phyloP scores from a whole-genome alignment of 1,140 invertebrate species.

The Ips typographus region DNA sequence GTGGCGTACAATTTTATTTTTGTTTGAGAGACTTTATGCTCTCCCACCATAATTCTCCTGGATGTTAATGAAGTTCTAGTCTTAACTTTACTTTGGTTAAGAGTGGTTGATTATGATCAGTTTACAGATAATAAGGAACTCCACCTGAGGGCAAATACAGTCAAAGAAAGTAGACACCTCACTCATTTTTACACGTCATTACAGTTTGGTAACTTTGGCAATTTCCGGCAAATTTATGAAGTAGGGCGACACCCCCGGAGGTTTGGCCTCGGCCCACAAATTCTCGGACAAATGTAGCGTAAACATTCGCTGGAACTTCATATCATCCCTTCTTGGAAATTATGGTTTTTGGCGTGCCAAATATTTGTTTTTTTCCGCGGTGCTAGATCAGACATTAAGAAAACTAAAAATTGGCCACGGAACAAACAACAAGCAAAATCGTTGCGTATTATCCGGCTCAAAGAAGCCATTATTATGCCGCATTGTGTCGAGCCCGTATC shows the following conservation, averaged over 20 bases:
- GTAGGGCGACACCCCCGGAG: not conserved
- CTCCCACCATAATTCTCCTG: no score
- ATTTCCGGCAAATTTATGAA: constrained; percentile 3
- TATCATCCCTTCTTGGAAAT: not conserved
- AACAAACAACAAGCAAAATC: constrained; percentile 11
- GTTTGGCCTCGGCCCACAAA: not conserved
- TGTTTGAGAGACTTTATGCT: no score
- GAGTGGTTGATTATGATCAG: no score
- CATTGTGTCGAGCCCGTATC: constrained; percentile 23
- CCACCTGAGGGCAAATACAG: no score
- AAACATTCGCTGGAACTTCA: not conserved
- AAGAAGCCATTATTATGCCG: constrained; percentile 13
- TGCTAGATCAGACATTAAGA: not conserved
- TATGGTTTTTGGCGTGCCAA: not conserved
- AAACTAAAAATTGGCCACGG: constrained; percentile 10
- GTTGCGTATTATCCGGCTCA: constrained; percentile 16
- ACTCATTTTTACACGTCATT: not conserved
- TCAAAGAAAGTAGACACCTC: not conserved
- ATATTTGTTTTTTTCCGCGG: no score
- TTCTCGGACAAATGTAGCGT: not conserved
- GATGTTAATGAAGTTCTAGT: no score
- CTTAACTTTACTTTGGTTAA: no score
- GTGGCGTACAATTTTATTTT: no score
- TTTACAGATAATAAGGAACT: no score
- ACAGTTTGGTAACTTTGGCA: constrained; percentile 1